Percentiles rank a stretch among this genome's conserved stretches.
Evolutionary conservation across 2,797 vertebrate species (phyloP).

Genomic region (Parotocinclus haroldoi): DNA sequence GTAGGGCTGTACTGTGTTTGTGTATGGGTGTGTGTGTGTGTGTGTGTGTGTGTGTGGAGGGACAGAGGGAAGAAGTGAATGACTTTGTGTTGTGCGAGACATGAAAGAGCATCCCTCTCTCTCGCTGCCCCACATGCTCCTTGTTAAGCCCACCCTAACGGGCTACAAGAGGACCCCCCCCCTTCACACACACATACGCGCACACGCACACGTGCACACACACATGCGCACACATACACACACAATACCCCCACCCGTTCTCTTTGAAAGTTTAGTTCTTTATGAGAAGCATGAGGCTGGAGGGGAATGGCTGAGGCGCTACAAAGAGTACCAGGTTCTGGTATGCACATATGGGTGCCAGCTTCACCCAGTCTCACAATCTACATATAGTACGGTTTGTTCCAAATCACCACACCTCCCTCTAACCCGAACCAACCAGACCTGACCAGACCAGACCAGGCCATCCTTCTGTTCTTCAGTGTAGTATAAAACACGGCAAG

Average conservation of each 20-base stretch:
- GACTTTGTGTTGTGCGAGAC: constrained; percentile 16
- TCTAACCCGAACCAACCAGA: not conserved
- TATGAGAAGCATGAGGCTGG: constrained; percentile 68
- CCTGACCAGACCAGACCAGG: not conserved
- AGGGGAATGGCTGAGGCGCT: constrained; percentile 56
- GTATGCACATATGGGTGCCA: constrained; percentile 77
- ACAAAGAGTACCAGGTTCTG: constrained; percentile 52
- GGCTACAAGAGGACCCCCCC: constrained; percentile 58
- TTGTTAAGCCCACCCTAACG: constrained; percentile 69
- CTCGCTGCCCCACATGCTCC: constrained; percentile 72
- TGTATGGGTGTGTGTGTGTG: not conserved
- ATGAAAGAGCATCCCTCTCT: constrained; percentile 51
- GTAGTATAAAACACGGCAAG: constrained; percentile 5
- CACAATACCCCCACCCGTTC: constrained; percentile 53
- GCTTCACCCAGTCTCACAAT: constrained; percentile 58
- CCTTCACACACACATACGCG: constrained; percentile 24
- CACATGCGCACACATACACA: constrained; percentile 19
- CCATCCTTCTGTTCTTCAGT: not conserved
- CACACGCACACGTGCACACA: constrained; percentile 23
- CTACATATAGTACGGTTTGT: not conserved
- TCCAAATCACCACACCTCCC: constrained; percentile 14
- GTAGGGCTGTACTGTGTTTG: not conserved
- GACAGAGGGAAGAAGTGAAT: constrained; percentile 2
- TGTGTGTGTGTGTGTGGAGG: not conserved
- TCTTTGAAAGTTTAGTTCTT: constrained; percentile 57